Conservation (phyloP, 2,113 vertebrate species). For the Aspidoscelis tigris region DNA sequence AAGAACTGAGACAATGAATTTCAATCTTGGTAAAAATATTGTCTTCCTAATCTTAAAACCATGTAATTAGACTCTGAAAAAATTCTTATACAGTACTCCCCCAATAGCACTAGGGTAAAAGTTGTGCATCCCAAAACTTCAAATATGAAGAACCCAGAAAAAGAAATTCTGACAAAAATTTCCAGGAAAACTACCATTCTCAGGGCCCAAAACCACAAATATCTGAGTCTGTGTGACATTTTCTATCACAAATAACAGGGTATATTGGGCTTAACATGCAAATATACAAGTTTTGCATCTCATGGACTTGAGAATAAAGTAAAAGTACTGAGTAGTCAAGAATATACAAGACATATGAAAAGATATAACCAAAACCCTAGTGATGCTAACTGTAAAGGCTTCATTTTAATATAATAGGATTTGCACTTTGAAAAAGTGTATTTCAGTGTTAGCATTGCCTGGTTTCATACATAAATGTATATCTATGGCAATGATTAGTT, state of each 20-base stretch:
- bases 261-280: too few species aligned
- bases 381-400: not conserved
- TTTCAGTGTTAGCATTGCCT: not conserved
- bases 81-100: not conserved
- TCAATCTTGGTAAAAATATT: not conserved
- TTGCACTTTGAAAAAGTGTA: not conserved
- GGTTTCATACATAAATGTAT: not conserved
- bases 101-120: too few species aligned
- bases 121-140: too few species aligned
- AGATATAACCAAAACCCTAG: not conserved
- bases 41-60: not conserved
- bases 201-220: too few species aligned
- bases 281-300: too few species aligned
- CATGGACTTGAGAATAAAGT: too few species aligned
- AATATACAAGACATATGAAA: not conserved
- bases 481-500: constrained; percentile 4
- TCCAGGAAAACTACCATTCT: too few species aligned
- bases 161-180: not conserved
- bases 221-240: too few species aligned
- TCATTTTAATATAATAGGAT: not conserved
- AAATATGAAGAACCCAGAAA: not conserved
- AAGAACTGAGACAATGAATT: not conserved
- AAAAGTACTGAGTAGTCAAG: too few species aligned
- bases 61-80: not conserved
- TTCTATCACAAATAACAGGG: too few species aligned